Percentiles rank a stretch among this genome's conserved stretches.
Evolutionary conservation across 2,113 vertebrate genomes (phyloP).

Genomic region (Aythya baeri): DNA sequence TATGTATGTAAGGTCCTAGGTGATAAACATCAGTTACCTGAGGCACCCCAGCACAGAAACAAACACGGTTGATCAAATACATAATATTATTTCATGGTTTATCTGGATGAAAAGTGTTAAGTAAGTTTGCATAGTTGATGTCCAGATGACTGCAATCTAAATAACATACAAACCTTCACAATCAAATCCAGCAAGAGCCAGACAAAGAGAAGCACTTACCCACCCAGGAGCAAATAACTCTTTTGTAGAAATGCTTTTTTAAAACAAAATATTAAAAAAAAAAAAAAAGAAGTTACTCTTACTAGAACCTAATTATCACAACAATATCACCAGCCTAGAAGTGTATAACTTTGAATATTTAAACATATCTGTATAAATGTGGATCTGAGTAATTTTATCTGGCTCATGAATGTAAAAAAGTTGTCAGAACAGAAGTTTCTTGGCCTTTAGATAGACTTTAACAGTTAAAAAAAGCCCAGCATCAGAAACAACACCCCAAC

Average conservation of each 20-base stretch:
- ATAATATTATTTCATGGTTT: not conserved
- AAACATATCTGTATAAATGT: not conserved
- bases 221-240: not conserved
- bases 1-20: not conserved
- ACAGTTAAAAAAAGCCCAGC: not conserved
- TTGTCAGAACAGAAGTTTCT: not conserved
- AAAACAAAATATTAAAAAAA: not conserved
- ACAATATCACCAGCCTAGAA: not conserved
- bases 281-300: not conserved
- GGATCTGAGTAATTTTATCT: not conserved
- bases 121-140: not conserved
- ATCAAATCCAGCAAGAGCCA: not conserved
- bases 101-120: not conserved
- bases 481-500: not conserved
- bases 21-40: not conserved
- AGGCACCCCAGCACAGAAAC: not conserved
- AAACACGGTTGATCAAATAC: not conserved
- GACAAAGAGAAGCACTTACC: not conserved
- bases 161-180: not conserved
- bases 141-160: not conserved
- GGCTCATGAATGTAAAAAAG: not conserved
- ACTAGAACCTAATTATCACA: not conserved
- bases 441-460: not conserved
- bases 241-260: not conserved
- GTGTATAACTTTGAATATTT: not conserved